Base-by-base conservation (phyloP, 2,113 vertebrate species). In the Megaptera novaeangliae region DNA sequence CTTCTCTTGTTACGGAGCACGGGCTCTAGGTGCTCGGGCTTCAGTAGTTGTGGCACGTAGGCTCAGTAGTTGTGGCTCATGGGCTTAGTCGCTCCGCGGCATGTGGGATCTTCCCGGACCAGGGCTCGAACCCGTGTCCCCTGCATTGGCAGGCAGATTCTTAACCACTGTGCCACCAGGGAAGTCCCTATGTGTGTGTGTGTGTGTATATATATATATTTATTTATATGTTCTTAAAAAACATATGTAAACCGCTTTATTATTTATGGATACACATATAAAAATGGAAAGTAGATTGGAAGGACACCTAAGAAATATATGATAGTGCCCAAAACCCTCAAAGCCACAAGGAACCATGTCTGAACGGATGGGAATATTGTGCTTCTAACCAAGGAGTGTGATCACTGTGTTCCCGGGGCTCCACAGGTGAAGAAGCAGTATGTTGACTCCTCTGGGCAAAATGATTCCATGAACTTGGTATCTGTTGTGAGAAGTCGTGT, bases 221-320 rank as follows among this genome's bases (percentile, higher is more conserved):
- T 55, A 39, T 39, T 39, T 41, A 41, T 46, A 46, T 55, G 55
- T 44, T 85, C 61, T 74, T 94, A 82, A 88, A 97, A 93, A 64
- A 49, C 86, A 71, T 77, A 52, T 25, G 39, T 88, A 80, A 94
- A 49, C 29, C 44, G 1, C 46, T 77, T 2, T 77, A 34, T 77
- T 78, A 82, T 90, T 96, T 84, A 92, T 71, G 57, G 66, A 49
- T 80, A 72, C 44, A 59, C 80, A 57, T 34, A 41, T 55, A 75
- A 92, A 94, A 64, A 78, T 93, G 85, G 36, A 78, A 83, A 94
- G 34, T 88, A 83, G 39, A 52, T 91, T 87, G 36, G 27, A 80
- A 77, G 34, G 20, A 25, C 68, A 92, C 68, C 13, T 29, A 27
- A 90, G 74, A 86, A 71, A 82, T 96, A 71, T 12, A 82, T 18